Percentiles rank a stretch among this genome's conserved stretches.
Conservation (phyloP, 2,888 invertebrate species). For the Tridacna gigas region DNA sequence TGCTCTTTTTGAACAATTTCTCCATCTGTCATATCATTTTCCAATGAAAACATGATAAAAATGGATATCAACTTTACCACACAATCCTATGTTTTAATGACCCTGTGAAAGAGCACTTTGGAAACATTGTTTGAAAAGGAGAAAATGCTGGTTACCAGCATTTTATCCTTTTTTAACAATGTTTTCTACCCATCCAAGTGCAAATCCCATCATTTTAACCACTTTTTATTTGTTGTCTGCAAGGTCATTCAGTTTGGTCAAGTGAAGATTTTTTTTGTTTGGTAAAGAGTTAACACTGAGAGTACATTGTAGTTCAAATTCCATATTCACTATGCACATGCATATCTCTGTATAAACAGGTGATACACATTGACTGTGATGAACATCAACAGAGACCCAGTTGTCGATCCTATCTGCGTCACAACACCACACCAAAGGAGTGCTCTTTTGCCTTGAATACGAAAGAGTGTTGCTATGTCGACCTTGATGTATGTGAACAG, state of each 20-base stretch:
- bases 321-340: slow-evolving; percentile 42
- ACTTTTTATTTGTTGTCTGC: no score
- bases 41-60: not conserved
- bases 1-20: not conserved
- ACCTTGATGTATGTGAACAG: slow-evolving; percentile 92
- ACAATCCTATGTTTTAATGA: no score
- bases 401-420: slow-evolving; percentile 91
- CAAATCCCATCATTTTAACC: no score
- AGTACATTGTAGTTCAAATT: no score
- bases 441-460: slow-evolving; percentile 89
- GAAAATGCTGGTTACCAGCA: no score
- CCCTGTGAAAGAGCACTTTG: no score
- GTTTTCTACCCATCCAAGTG: no score
- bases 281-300: no score
- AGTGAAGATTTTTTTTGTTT: no score
- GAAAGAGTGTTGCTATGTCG: slow-evolving; percentile 91
- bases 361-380: slow-evolving; percentile 88
- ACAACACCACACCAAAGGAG: slow-evolving; percentile 91
- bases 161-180: no score
- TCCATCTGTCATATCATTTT: not conserved
- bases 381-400: slow-evolving; percentile 90
- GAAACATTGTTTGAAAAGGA: no score
- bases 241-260: no score
- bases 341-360: slow-evolving; percentile 76
- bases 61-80: not conserved